These are phyloP conservation scores for Sternotherus odoratus DNA, from an alignment of 2,797 vertebrate genomes.

Conservation along the genomic window DNA sequence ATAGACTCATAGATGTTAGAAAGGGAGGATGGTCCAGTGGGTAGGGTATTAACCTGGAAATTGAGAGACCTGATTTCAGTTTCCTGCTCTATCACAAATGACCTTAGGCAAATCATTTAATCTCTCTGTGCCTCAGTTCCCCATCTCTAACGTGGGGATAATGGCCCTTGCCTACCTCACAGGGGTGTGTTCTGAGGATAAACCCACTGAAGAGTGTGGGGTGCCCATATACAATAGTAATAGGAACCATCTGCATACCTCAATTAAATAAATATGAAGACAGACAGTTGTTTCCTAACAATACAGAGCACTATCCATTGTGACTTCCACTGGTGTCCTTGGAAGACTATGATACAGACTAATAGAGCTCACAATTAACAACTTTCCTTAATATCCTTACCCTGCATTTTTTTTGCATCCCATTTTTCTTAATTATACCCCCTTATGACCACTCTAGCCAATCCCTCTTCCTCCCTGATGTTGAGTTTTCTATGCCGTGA, in stretches of 20 bases:
- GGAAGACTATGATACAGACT: neutral
- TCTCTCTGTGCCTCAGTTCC: neutral
- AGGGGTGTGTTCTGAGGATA: neutral
- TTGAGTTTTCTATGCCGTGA: neutral
- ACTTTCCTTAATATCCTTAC: neutral
- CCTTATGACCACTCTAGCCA: neutral
- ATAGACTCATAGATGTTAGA: neutral
- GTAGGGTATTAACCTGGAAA: neutral
- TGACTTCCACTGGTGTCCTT: neutral
- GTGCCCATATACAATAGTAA: rapidly evolving
- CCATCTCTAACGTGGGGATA: neutral
- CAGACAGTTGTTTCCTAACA: neutral
- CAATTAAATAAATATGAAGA: neutral
- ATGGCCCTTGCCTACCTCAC: neutral
- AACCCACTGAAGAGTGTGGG: neutral
- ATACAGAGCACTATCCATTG: neutral
- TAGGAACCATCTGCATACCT: neutral
- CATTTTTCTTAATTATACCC: neutral
- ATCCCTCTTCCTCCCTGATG: too few relatives aligned
- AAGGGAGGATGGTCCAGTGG: neutral
- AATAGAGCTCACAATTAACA: neutral
- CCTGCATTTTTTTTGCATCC: too few relatives aligned
- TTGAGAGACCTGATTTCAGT: neutral
- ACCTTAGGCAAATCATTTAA: neutral
- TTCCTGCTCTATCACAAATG: neutral